phyloP scores from a whole-genome alignment of 1,140 invertebrate genomes.

The Cotesia chilonis region DNA sequence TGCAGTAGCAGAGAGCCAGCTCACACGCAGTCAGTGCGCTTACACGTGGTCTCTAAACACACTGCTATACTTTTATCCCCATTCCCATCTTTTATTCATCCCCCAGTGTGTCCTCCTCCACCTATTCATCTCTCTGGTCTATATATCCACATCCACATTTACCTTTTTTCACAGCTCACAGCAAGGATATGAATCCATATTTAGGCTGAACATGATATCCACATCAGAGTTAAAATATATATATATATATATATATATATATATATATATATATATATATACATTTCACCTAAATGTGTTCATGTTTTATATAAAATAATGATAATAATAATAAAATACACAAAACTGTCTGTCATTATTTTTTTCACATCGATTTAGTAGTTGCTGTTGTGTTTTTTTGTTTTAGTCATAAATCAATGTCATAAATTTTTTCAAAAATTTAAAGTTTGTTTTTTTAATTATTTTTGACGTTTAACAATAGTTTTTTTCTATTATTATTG shows the following conservation, averaged over 20 bases:
- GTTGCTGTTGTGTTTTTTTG: background rate
- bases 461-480: background rate
- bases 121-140: background rate
- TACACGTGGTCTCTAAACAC: slow-evolving; percentile 34
- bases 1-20: slow-evolving; percentile 41
- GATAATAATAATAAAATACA: too few relatives aligned
- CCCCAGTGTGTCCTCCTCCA: background rate
- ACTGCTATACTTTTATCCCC: background rate
- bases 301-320: too few relatives aligned
- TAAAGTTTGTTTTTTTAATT: background rate
- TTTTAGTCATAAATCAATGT: background rate
- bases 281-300: too few relatives aligned
- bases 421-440: slow-evolving; percentile 5
- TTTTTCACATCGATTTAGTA: too few relatives aligned
- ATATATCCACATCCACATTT: background rate
- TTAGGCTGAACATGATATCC: slow-evolving; percentile 4
- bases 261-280: too few relatives aligned
- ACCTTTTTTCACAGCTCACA: background rate
- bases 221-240: slow-evolving; percentile 21
- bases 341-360: too few relatives aligned
- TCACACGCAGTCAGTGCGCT: slow-evolving; percentile 39
- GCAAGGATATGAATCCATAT: slow-evolving; percentile 22
- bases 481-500: too few relatives aligned
- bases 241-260: background rate
- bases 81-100: too few relatives aligned